Percentiles rank a stretch among this genome's conserved stretches.
phyloP scores from a whole-genome alignment of 2,888 invertebrate genomes.

The Miltochrista miniata region DNA sequence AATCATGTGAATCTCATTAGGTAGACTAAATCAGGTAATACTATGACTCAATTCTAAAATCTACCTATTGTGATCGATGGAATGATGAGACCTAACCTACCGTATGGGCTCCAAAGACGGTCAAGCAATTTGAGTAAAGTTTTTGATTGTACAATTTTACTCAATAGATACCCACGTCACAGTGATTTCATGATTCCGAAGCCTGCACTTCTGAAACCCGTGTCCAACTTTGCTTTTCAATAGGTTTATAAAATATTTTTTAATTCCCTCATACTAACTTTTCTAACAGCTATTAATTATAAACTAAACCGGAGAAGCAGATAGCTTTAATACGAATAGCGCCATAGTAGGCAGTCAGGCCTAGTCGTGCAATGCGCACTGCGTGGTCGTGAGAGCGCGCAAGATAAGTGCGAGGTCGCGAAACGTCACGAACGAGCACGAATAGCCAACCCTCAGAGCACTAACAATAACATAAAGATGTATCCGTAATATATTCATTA shows the following conservation, averaged over 20 bases:
- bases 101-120: too few species aligned
- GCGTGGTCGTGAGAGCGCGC: slow-evolving; percentile 77
- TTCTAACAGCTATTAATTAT: slow-evolving; percentile 4
- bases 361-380: slow-evolving; percentile 66
- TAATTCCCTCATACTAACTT: not conserved
- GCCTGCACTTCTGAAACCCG: too few species aligned
- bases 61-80: too few species aligned
- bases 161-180: too few species aligned
- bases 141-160: too few species aligned
- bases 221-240: too few species aligned
- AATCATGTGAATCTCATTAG: too few species aligned
- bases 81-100: too few species aligned
- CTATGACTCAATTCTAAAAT: too few species aligned
- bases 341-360: slow-evolving; percentile 20
- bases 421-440: slow-evolving; percentile 60
- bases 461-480: slow-evolving; percentile 23
- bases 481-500: slow-evolving; percentile 2
- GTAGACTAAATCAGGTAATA: too few species aligned
- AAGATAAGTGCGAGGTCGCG: slow-evolving; percentile 79
- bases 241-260: not conserved
- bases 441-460: slow-evolving; percentile 39
- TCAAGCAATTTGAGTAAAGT: too few species aligned
- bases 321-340: slow-evolving; percentile 11
- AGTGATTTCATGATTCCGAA: too few species aligned
- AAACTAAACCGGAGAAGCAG: slow-evolving; percentile 1